Percentiles rank a stretch among this genome's conserved stretches.
phyloP scores from a whole-genome alignment of 1,140 invertebrate genomes.

The Drosophila malerkotliana region DNA sequence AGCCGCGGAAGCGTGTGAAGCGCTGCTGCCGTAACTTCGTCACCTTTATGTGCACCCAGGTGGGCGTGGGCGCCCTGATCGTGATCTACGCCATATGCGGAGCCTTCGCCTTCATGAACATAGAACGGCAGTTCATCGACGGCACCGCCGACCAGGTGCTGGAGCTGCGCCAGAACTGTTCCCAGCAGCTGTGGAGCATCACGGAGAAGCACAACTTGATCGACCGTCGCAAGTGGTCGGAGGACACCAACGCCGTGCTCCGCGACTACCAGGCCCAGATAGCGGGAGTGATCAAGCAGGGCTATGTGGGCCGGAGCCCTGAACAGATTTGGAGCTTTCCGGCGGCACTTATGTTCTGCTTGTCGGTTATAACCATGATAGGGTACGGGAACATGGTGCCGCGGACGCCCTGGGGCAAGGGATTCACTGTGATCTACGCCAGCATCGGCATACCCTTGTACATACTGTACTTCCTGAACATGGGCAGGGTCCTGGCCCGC shows the following conservation, averaged over 20 bases:
- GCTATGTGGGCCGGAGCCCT: slow-evolving; percentile 90
- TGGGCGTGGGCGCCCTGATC: slow-evolving; percentile 97
- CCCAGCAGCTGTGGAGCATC: slow-evolving; percentile 89
- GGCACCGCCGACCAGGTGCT: slow-evolving; percentile 85
- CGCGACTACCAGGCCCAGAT: slow-evolving; percentile 89
- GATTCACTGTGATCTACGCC: slow-evolving; percentile 96
- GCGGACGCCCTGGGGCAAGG: slow-evolving; percentile 95
- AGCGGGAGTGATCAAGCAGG: slow-evolving; percentile 87
- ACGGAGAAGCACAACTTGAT: slow-evolving; percentile 90
- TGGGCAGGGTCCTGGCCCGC: slow-evolving; percentile 92
- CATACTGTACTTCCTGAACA: slow-evolving; percentile 94
- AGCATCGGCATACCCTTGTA: slow-evolving; percentile 97
- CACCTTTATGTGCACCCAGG: slow-evolving; percentile 96
- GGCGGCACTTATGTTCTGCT: slow-evolving; percentile 93
- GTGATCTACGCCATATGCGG: slow-evolving; percentile 97
- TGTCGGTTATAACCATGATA: slow-evolving; percentile 96
- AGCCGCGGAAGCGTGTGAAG: slow-evolving; percentile 87
- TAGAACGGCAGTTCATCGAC: slow-evolving; percentile 90
- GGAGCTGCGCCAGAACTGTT: slow-evolving; percentile 85
- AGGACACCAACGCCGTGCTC: slow-evolving; percentile 88
- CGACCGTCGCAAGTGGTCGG: slow-evolving; percentile 89
- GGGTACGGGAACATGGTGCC: slow-evolving; percentile 98
- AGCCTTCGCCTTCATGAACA: slow-evolving; percentile 94
- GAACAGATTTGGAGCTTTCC: slow-evolving; percentile 93
- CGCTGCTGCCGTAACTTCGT: slow-evolving; percentile 93